phyloP scores from a whole-genome alignment of 1,140 invertebrate genomes.

The Streblospio benedicti region DNA sequence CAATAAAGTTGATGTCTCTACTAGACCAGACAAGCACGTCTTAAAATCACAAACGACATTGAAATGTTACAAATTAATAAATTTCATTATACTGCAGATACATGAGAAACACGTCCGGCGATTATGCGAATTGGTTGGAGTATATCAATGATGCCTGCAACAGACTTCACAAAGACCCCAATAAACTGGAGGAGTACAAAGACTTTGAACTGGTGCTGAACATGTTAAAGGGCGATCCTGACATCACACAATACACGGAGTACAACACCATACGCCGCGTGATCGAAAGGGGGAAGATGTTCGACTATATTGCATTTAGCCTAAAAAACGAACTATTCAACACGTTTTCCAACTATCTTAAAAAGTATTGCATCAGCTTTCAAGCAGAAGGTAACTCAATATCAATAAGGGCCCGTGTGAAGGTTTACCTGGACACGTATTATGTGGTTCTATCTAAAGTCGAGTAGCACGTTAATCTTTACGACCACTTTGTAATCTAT shows the following conservation, averaged over 20 bases:
- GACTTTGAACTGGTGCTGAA: not conserved
- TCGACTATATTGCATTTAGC: constrained; percentile 10
- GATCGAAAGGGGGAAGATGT: constrained; percentile 9
- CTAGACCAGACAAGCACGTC: not conserved
- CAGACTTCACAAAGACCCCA: not conserved
- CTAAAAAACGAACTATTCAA: not conserved
- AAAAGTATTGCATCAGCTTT: constrained; percentile 14
- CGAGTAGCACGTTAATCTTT: too few relatives aligned
- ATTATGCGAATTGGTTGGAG: not conserved
- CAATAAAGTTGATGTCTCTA: too few relatives aligned
- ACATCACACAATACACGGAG: not conserved
- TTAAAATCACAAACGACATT: not conserved
- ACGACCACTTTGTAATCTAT: too few relatives aligned
- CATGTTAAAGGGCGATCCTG: not conserved
- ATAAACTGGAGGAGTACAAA: not conserved
- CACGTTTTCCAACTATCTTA: constrained; percentile 2
- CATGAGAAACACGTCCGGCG: not conserved
- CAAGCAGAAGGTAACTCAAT: too few relatives aligned
- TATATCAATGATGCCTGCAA: not conserved
- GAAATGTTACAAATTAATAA: not conserved
- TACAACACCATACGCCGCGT: not conserved
- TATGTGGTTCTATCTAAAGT: too few relatives aligned
- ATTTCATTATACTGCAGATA: not conserved
- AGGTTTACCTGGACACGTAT: too few relatives aligned
- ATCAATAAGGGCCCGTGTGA: too few relatives aligned